Evolutionary conservation across 2,797 vertebrate species (phyloP).

Genomic region (Psittacula echo): DNA sequence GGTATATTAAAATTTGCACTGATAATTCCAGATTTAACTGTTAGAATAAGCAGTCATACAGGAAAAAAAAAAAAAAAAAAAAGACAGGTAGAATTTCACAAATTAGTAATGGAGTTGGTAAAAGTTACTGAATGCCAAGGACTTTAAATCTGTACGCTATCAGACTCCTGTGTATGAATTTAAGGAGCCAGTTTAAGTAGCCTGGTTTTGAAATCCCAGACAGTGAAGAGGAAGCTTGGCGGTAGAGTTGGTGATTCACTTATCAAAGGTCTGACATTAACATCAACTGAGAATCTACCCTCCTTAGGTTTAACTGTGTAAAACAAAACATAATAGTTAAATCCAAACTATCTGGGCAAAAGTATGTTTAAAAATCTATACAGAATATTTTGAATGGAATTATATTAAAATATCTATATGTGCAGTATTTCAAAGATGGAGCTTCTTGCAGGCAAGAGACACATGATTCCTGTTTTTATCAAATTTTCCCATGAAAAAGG

Average conservation of each 20-base stretch:
- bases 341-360: neutral
- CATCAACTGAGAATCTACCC: neutral
- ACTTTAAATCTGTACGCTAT: neutral
- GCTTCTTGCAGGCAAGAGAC: neutral
- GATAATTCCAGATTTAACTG: neutral
- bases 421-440: neutral
- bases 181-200: neutral
- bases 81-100: neutral
- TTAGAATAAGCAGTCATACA: neutral
- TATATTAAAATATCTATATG: neutral
- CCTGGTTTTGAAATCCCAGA: neutral
- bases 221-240: neutral
- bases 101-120: neutral
- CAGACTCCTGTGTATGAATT: neutral
- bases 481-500: neutral
- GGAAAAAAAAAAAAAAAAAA: neutral
- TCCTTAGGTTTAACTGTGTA: neutral
- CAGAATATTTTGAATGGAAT: neutral
- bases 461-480: neutral
- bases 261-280: neutral
- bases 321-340: neutral
- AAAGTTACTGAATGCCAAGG: neutral
- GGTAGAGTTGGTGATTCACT: neutral
- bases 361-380: neutral
- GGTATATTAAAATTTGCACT: neutral